These are phyloP conservation scores for Quiscalus mexicanus DNA, from an alignment of 2,113 vertebrate genomes.

Conservation along the genomic window DNA sequence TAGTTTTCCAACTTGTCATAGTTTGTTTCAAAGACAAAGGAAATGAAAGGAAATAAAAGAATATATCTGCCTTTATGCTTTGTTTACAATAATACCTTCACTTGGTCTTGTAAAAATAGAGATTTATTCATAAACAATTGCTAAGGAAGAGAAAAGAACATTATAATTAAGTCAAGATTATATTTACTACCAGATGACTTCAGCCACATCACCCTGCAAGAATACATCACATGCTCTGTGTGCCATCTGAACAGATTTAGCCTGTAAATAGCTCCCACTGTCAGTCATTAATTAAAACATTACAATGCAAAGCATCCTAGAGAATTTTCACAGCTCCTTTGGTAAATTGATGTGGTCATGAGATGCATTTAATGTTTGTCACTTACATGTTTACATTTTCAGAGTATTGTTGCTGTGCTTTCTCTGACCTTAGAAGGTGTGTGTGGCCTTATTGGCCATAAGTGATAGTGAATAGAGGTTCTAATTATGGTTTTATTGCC, in stretches of 20 bases:
- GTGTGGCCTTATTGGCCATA: not conserved
- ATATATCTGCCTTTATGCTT: not conserved
- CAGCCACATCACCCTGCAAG: not conserved
- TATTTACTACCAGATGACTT: constrained; percentile 12
- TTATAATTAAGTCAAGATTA: not conserved
- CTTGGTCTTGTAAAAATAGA: not conserved
- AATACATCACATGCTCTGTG: not conserved
- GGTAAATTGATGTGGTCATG: not conserved
- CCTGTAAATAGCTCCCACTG: not conserved
- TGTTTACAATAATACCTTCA: not conserved
- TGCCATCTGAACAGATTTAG: not conserved
- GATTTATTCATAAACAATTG: not conserved
- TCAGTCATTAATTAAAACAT: not conserved
- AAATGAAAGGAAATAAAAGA: not conserved
- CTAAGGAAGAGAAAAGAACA: not conserved
- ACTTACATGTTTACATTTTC: not conserved
- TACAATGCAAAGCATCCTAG: not conserved
- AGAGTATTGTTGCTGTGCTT: not conserved
- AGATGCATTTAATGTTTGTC: not conserved
- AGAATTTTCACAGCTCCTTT: not conserved
- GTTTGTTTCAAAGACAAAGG: not conserved
- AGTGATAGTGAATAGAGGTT: not conserved
- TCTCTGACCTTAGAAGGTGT: not conserved
- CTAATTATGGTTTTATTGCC: not conserved
- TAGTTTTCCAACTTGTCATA: not conserved